Evolutionary conservation across 1,140 invertebrate genomes (phyloP), one percentile per base, ranked within the genome.

Genomic region (Lutraria rhynchaena): DNA sequence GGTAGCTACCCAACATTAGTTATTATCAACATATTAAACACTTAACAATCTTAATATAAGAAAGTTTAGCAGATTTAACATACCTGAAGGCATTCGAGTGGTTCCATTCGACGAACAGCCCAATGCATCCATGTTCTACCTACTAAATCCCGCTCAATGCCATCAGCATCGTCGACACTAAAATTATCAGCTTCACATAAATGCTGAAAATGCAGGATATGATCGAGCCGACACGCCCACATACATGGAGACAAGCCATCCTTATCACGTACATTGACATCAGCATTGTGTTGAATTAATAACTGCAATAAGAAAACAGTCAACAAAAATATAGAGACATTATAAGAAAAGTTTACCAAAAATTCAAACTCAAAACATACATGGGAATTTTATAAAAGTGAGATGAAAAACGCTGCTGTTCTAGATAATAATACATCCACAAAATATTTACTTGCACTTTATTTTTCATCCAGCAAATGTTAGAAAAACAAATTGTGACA

Each of bases 51-150:
- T 49, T 49, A 13, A 11, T 49, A 49, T 49, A 13, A 13, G 11
- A 13, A 49, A n/a, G n/a, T 49, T 49, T 4, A 5, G 27, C 27
- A 15, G 57, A 24, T 29, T 41, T 29, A 55, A n/a, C n/a, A n/a
- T n/a, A 92, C 92, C 86, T 90, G 91, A 44, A 93, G 82, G 87
- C 92, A 93, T 76, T 92, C 90, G 27, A 92, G 69, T 9, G 92
- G 91, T 70, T 90, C 90, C 65, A 88, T 91, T 60, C 91, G 80
- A 55, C 91, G 61, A 0, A 92, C 88, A 29, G 91, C 85, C 92
- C 92, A 92, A 82, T 93, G 92, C 85, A 93, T 87, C 90, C 91
- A 92, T 9, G 91, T 92, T 17, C 90, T 84, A n/a, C 91, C 91
- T 85, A 88, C 88, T 44, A 83, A 61, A 81, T 93, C 92, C 27